phyloP scores from a whole-genome alignment of 2,888 invertebrate species.

The Hyppa rectilinea region DNA sequence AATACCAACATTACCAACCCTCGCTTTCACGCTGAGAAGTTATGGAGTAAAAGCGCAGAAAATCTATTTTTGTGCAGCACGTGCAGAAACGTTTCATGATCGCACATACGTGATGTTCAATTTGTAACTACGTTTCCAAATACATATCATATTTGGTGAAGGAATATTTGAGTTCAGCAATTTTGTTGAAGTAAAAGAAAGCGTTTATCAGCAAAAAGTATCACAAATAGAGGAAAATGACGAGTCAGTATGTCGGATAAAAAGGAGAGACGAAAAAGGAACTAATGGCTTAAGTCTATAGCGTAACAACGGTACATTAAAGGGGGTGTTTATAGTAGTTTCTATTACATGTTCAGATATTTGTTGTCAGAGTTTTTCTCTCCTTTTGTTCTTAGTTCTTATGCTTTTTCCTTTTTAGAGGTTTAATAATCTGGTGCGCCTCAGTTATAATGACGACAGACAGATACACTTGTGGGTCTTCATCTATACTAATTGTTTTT shows the following conservation, averaged over 20 bases:
- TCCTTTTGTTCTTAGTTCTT: slow-evolving; percentile 21
- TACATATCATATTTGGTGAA: slow-evolving; percentile 21
- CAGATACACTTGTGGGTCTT: background rate
- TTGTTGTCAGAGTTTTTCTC: slow-evolving; percentile 39
- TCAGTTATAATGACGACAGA: background rate
- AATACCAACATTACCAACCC: slow-evolving; percentile 65
- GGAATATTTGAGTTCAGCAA: slow-evolving; percentile 29
- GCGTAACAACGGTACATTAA: slow-evolving; percentile 47
- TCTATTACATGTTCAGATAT: slow-evolving; percentile 55
- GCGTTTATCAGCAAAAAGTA: slow-evolving; percentile 38
- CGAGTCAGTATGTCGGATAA: slow-evolving; percentile 34
- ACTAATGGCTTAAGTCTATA: slow-evolving; percentile 53
- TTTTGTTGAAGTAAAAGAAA: slow-evolving; percentile 40
- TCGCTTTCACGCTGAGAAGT: slow-evolving; percentile 63
- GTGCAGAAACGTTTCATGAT: slow-evolving; percentile 44
- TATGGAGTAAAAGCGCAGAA: slow-evolving; percentile 49
- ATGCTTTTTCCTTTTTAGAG: slow-evolving; percentile 15
- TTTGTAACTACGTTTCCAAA: slow-evolving; percentile 35
- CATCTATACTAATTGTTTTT: too few species aligned
- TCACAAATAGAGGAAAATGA: slow-evolving; percentile 49
- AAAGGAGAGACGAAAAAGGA: slow-evolving; percentile 53
- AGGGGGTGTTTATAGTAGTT: slow-evolving; percentile 38
- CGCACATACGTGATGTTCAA: slow-evolving; percentile 23
- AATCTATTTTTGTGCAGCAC: slow-evolving; percentile 47
- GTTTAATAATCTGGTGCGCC: slow-evolving; percentile 3